Conservation (phyloP, 2,888 invertebrate genomes). For the Oligia latruncula region DNA sequence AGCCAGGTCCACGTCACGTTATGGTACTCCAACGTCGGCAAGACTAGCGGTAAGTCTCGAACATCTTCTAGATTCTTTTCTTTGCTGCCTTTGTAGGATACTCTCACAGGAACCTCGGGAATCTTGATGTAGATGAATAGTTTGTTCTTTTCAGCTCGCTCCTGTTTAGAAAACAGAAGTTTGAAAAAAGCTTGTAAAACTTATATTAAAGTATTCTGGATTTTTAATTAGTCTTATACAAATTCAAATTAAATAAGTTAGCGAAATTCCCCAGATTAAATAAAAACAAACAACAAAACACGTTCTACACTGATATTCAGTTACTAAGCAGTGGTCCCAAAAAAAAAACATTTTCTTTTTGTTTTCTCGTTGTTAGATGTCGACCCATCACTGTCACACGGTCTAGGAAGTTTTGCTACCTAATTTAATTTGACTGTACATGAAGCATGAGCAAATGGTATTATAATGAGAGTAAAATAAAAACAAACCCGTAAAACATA, state of each 20-base stretch:
- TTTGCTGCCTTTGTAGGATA: slow-evolving; percentile 99
- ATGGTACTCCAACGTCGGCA: slow-evolving; percentile 99
- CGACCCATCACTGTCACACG: not conserved
- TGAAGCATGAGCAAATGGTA: not conserved
- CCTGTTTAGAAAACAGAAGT: slow-evolving; percentile 85
- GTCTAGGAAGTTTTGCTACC: not conserved
- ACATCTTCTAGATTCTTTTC: slow-evolving; percentile 99
- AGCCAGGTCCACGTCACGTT: slow-evolving; percentile 99
- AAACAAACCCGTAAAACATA: no score
- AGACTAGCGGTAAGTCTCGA: slow-evolving; percentile 97
- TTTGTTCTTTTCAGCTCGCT: slow-evolving; percentile 99
- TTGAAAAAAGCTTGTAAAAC: not conserved
- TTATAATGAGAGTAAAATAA: no score
- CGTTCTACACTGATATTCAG: no score
- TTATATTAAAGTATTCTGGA: not conserved
- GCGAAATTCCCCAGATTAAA: not conserved
- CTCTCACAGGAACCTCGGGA: slow-evolving; percentile 98
- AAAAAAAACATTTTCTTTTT: not conserved
- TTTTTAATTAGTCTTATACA: no score
- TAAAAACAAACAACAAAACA: no score
- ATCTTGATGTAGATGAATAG: slow-evolving; percentile 99
- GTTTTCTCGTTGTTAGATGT: not conserved
- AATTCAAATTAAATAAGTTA: not conserved
- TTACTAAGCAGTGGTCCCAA: no score
- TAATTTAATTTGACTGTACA: not conserved